These are phyloP conservation scores for Oopsacas minuta DNA, from an alignment of 37 sponge, comb jelly and placozoan genomes.

Conservation along the genomic window DNA sequence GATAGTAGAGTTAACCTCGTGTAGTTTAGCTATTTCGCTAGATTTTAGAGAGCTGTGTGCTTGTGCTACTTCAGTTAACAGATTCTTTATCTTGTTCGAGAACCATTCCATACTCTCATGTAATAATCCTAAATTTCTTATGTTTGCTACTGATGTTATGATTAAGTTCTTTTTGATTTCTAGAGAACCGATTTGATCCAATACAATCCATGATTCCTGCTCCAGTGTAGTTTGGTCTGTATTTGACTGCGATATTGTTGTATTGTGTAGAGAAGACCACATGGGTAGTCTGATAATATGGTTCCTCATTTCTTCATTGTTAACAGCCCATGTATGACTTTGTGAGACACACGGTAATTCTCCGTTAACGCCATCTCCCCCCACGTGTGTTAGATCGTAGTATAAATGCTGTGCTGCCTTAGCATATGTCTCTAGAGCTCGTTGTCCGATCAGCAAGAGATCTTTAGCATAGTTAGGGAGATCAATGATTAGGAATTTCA, in stretches of 20 bases:
- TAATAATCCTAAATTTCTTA: not conserved
- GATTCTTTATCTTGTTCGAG: not conserved
- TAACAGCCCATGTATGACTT: not conserved
- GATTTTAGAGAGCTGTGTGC: not conserved
- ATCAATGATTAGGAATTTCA: conserved; percentile 51
- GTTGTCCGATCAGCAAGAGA: conserved; percentile 46
- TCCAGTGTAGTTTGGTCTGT: not conserved
- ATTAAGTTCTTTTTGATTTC: not conserved
- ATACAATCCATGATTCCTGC: not conserved
- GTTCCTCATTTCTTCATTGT: not conserved
- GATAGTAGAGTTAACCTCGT: conserved; percentile 1
- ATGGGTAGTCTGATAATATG: not conserved
- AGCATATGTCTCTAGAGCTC: conserved; percentile 38
- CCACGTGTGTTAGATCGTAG: not conserved
- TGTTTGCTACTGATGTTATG: not conserved
- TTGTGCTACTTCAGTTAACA: not conserved
- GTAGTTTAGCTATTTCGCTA: not conserved
- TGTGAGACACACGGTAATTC: not conserved
- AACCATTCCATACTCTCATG: conserved; percentile 12
- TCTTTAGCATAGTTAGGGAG: conserved; percentile 63
- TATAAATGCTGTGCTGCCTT: not conserved
- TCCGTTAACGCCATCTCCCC: not conserved
- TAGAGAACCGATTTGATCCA: not conserved
- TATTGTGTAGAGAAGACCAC: not conserved
- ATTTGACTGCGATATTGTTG: not conserved